These are phyloP conservation scores for Cheilosia scutellata DNA, from an alignment of 2,888 invertebrate genomes.

Conservation along the genomic window DNA sequence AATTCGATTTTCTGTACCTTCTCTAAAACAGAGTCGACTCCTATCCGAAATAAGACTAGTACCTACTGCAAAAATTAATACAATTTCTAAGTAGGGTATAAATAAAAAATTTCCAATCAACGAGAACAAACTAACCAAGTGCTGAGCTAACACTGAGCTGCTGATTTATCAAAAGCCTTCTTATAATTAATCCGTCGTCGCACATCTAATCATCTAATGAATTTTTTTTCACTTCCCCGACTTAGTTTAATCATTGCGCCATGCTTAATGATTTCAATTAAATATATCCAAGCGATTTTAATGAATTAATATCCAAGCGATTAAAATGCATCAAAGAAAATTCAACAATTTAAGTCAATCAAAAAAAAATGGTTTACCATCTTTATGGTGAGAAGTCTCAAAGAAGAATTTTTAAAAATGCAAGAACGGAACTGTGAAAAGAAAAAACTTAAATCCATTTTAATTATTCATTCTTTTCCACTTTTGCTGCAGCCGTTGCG, in stretches of 20 bases:
- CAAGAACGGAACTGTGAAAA: not conserved
- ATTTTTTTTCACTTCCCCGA: not conserved
- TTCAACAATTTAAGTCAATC: constrained; percentile 27
- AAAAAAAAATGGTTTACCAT: not conserved
- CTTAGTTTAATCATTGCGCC: constrained; percentile 9
- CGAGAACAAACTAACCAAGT: too few species aligned
- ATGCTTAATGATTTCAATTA: too few species aligned
- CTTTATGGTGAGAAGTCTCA: not conserved
- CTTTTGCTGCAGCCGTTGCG: not conserved
- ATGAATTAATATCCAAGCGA: constrained; percentile 34
- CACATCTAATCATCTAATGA: constrained; percentile 7
- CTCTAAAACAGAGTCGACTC: too few species aligned
- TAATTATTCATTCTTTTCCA: constrained; percentile 36
- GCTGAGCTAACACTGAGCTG: not conserved
- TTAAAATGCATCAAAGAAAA: constrained; percentile 43
- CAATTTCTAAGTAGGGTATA: too few species aligned
- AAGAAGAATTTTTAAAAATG: not conserved
- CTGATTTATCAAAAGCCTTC: constrained; percentile 14
- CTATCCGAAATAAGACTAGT: too few species aligned
- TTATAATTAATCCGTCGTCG: not conserved
- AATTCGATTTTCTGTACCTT: too few species aligned
- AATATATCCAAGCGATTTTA: constrained; percentile 2
- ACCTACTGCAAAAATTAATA: too few species aligned
- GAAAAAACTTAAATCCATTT: constrained; percentile 5
- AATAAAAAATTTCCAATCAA: too few species aligned